A percentile compares a stretch with the other conserved stretches of the same genome.
Evolutionary conservation across 2,113 vertebrate genomes (phyloP).

Genomic region (Piprites chloris): DNA sequence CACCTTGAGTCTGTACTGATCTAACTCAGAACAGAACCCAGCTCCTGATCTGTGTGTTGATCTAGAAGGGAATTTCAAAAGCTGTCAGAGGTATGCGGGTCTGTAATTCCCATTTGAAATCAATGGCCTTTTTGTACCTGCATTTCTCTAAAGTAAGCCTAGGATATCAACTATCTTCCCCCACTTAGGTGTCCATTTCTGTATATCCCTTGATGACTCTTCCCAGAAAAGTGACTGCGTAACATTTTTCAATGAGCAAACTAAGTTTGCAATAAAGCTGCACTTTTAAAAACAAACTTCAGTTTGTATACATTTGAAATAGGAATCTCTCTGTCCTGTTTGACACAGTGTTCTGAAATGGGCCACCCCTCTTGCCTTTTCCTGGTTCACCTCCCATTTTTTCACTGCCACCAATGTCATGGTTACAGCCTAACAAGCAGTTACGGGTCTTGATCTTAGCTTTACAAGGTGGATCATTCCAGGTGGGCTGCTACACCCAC

Average conservation of each 20-base stretch:
- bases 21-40: neutral
- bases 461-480: constrained; percentile 2
- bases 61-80: constrained; percentile 3
- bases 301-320: constrained; percentile 60
- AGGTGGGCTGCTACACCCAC: neutral
- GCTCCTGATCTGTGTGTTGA: neutral
- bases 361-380: constrained; percentile 69
- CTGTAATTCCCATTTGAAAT: neutral
- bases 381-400: constrained; percentile 63
- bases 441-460: constrained; percentile 41
- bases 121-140: neutral
- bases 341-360: constrained; percentile 48
- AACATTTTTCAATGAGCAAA: constrained; percentile 58
- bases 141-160: neutral
- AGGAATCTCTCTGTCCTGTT: constrained; percentile 66
- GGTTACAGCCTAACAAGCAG: neutral
- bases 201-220: neutral
- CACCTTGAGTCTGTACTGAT: neutral
- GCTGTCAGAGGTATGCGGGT: neutral
- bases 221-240: constrained; percentile 10
- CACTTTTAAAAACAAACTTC: constrained; percentile 63
- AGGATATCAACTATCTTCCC: neutral
- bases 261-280: constrained; percentile 72
- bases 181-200: neutral
- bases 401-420: neutral